Evolutionary conservation across 2,888 invertebrate species (phyloP), one percentile per base, ranked within the genome.

Genomic region (Dromius quadrimaculatus): DNA sequence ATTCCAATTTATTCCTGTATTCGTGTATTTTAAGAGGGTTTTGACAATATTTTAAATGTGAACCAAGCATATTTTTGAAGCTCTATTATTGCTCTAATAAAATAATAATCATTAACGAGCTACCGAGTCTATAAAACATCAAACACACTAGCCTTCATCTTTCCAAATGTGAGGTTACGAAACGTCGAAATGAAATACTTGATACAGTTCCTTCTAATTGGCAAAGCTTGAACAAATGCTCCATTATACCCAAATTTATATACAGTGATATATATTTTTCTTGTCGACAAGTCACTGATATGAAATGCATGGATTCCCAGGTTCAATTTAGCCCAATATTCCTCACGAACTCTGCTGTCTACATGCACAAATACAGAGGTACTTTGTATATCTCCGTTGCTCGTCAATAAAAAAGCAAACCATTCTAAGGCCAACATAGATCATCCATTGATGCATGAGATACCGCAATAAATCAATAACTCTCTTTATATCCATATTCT

Each of bases 101-200:
- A 59, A 17, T 11, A n/a, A 1, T 28, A 15, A 23, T 57, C 34
- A 23, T 38, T 54, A 19, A 50, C 15, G 1, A 72, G 50, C 15
- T 23, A n/a, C 15, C 73, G 11, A 41, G 74, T 74, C 19, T 75
- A 72, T 22, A 71, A 73, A 5, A 68, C 73, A 62, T 73, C 73
- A 70, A 74, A 73, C n/a, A 74, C 66, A 43, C 70, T 64, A 36
- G 73, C 74, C 73, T 74, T 74, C 32, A 74, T 41, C 71, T 75
- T 75, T 64, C 71, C 72, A 17, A 32, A 71, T 36, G 72, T 73
- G 64, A 73, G 28, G 9, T 41, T 11, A 45, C 59, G 57, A 36
- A 50, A 70, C 62, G 15, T n/a, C n/a, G n/a, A n/a, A n/a, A n/a
- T n/a, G n/a, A n/a, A n/a, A n/a, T n/a, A n/a, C n/a, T n/a, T n/a